Conservation (phyloP, 2,797 vertebrate species). For the Poliocrania exsul region DNA sequence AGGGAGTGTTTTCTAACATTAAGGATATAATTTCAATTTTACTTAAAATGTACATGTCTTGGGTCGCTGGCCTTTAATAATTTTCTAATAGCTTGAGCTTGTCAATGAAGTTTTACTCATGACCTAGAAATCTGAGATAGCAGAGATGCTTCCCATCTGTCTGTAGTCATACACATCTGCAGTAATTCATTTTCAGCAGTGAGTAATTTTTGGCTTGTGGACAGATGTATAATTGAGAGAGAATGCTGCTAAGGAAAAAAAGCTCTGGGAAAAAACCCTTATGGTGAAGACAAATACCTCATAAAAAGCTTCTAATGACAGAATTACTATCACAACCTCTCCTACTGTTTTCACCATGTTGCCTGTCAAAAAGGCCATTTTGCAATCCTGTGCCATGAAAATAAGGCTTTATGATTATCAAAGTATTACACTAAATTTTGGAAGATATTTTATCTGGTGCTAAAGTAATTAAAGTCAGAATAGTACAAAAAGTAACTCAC, state of each 20-base stretch:
- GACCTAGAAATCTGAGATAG: background rate
- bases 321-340: background rate
- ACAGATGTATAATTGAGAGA: slow-evolving; percentile 42
- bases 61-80: background rate
- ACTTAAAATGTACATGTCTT: background rate
- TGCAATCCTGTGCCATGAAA: background rate
- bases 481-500: background rate
- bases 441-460: background rate
- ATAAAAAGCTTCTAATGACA: slow-evolving; percentile 1
- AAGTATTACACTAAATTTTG: background rate
- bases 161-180: slow-evolving; percentile 22
- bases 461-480: background rate
- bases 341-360: background rate
- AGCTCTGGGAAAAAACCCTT: background rate
- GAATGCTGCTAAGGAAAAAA: background rate
- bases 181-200: slow-evolving; percentile 22
- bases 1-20: background rate
- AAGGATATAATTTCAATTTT: background rate
- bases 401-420: background rate
- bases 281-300: background rate
- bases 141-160: slow-evolving; percentile 32
- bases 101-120: background rate
- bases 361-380: background rate
- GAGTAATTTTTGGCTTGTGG: slow-evolving; percentile 39
- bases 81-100: background rate